Evolutionary conservation across 1,140 invertebrate genomes (phyloP).

Genomic region (Radopholus similis): DNA sequence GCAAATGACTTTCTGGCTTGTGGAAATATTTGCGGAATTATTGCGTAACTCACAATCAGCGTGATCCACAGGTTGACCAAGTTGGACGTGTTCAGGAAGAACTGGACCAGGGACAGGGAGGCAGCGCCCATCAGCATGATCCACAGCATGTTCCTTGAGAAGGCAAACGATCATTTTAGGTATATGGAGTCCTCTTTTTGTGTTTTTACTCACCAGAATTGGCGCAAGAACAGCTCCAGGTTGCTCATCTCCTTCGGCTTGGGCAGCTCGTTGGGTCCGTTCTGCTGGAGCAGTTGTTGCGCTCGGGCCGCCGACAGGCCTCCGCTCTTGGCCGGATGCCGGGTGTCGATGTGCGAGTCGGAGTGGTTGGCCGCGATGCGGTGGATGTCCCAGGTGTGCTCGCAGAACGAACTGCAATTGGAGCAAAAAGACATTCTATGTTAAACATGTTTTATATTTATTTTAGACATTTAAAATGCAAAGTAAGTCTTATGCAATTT

Average conservation of each 20-base stretch:
- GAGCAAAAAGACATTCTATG: too few relatives aligned
- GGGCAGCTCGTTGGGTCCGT: constrained; percentile 27
- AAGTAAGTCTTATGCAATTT: too few relatives aligned
- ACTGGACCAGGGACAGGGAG: constrained; percentile 26
- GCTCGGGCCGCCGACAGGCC: constrained; percentile 11
- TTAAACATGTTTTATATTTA: too few relatives aligned
- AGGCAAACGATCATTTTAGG: too few relatives aligned
- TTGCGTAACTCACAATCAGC: too few relatives aligned
- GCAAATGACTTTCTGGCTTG: too few relatives aligned
- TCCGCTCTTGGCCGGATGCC: constrained; percentile 12
- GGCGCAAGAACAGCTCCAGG: constrained; percentile 26
- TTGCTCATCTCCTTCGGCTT: constrained; percentile 34
- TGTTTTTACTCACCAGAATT: too few relatives aligned
- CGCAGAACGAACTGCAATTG: constrained; percentile 20
- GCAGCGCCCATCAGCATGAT: constrained; percentile 26
- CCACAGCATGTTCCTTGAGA: constrained; percentile 35
- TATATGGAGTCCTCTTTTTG: too few relatives aligned
- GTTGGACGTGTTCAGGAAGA: constrained; percentile 25
- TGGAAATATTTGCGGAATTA: too few relatives aligned
- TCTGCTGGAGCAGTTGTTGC: neutral
- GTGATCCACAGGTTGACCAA: constrained; percentile 34
- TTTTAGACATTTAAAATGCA: too few relatives aligned
- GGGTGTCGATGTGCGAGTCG: constrained; percentile 18
- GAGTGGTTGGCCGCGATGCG: constrained; percentile 9
- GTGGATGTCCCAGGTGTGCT: constrained; percentile 32